A percentile compares a stretch with the other conserved stretches of the same genome.
Evolutionary conservation across 2,797 vertebrate genomes (phyloP).

Genomic region (Smutsia temminckii): DNA sequence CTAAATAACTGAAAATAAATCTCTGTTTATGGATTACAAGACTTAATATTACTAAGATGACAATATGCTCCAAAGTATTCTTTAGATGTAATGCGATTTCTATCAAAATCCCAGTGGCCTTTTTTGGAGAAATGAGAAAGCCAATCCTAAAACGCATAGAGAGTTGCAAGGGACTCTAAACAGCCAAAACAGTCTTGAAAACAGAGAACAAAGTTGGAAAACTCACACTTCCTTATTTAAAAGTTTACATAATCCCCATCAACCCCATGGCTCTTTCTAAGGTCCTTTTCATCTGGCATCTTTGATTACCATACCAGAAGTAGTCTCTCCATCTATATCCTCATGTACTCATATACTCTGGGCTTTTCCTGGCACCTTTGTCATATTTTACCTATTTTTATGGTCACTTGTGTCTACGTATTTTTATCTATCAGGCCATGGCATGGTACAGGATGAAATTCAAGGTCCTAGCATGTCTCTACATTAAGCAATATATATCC

Average conservation of each 20-base stretch:
- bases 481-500: not conserved
- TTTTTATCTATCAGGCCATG: not conserved
- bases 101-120: not conserved
- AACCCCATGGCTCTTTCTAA: too few species aligned
- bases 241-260: not conserved
- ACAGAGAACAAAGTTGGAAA: not conserved
- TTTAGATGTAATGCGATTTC: not conserved
- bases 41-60: not conserved
- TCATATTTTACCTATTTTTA: not conserved
- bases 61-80: not conserved
- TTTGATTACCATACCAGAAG: not conserved
- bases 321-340: not conserved
- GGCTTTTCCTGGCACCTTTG: not conserved
- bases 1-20: not conserved
- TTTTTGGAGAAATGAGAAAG: not conserved
- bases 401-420: not conserved
- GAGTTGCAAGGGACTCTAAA: not conserved
- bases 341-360: not conserved
- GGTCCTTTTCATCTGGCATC: not conserved
- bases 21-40: not conserved
- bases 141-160: not conserved
- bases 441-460: fast-evolving
- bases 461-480: not conserved
- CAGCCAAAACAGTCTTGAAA: not conserved
- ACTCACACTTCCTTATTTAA: not conserved